Conservation (phyloP, 2,888 invertebrate species). For the Ophion ellenae region DNA sequence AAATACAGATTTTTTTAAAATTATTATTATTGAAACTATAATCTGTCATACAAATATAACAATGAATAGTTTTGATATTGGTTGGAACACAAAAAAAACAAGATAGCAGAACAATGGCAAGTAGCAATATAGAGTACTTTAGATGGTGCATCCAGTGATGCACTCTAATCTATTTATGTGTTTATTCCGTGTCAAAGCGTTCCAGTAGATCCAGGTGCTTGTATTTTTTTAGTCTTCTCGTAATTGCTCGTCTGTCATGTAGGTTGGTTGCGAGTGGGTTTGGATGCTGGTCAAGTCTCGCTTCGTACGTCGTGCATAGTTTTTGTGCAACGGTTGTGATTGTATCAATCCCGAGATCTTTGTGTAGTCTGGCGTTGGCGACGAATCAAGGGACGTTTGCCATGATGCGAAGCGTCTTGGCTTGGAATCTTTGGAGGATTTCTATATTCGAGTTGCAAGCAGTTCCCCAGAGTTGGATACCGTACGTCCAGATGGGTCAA, state of each 20-base stretch:
- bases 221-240: no score
- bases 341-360: constrained; percentile 7
- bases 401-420: constrained; percentile 4
- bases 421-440: constrained; percentile 21
- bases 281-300: constrained; percentile 7
- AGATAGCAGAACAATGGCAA: not conserved
- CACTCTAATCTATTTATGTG: not conserved
- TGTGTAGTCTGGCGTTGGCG: constrained; percentile 19
- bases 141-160: constrained; percentile 11
- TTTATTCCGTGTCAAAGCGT: not conserved
- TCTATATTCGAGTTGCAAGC: no score
- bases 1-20: not conserved
- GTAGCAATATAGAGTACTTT: not conserved
- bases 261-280: no score
- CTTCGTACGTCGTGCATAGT: constrained; percentile 24
- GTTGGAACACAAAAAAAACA: no score
- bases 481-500: constrained; percentile 36
- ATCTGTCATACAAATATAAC: constrained; percentile 8
- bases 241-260: no score
- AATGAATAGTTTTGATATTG: constrained; percentile 11
- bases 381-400: constrained; percentile 26
- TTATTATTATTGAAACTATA: not conserved
- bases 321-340: constrained; percentile 3
- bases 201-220: no score
- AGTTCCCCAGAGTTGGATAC: no score